Percentiles rank a stretch among this genome's conserved stretches.
phyloP scores from a whole-genome alignment of 2,113 vertebrate species.

The Archilochus colubris region DNA sequence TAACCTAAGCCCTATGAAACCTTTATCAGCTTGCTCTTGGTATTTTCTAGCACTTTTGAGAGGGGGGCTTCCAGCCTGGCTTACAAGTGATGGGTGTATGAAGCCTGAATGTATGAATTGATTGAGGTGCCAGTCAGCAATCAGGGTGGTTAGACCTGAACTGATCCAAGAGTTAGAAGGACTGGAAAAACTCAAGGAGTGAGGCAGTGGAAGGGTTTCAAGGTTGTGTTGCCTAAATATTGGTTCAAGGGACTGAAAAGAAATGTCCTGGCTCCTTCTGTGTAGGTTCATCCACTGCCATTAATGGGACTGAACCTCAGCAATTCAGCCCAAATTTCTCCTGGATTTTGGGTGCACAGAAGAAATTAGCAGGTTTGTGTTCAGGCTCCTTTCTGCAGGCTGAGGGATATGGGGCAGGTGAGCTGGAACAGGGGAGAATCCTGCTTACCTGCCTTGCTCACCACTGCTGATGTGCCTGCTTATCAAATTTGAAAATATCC shows the following conservation, averaged over 20 bases:
- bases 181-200: neutral
- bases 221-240: neutral
- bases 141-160: neutral
- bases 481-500: neutral
- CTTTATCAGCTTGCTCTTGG: neutral
- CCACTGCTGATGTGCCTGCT: neutral
- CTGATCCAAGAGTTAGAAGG: neutral
- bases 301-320: neutral
- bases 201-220: neutral
- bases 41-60: neutral
- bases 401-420: rapidly evolving
- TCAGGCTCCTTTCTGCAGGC: neutral
- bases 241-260: neutral
- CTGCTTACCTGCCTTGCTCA: neutral
- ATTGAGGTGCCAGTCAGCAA: neutral
- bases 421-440: neutral
- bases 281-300: neutral
- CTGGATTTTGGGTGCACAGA: neutral
- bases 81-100: neutral
- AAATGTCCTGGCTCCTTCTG: neutral
- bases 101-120: neutral
- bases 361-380: neutral
- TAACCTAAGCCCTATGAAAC: neutral
- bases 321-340: neutral
- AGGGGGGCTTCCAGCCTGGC: neutral